Percentiles rank a stretch among this genome's conserved stretches.
phyloP scores from a whole-genome alignment of 2,797 vertebrate species.

The Rallus crepitans region DNA sequence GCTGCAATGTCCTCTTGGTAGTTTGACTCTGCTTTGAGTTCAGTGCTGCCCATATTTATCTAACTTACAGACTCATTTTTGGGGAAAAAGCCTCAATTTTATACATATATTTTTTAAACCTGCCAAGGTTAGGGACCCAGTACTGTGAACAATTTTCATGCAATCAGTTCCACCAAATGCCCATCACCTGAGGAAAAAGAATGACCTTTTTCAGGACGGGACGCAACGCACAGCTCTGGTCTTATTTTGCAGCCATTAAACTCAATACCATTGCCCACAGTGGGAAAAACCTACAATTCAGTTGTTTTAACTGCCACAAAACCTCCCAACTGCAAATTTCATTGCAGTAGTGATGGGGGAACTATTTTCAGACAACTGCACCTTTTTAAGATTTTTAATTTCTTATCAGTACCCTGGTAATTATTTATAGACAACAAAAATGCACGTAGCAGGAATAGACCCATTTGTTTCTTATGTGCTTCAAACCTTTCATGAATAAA shows the following conservation, averaged over 20 bases:
- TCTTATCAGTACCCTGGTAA: conserved; percentile 33
- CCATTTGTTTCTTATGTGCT: conserved; percentile 30
- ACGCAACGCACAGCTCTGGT: neutral
- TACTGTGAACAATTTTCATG: conserved; percentile 29
- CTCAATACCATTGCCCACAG: neutral
- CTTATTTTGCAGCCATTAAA: conserved; percentile 40
- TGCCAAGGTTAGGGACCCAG: conserved; percentile 20
- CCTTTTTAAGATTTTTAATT: neutral
- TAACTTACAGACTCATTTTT: conserved; percentile 54
- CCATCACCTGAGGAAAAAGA: conserved; percentile 21
- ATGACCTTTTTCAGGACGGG: conserved; percentile 12
- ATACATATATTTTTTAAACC: conserved; percentile 5
- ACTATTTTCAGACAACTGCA: neutral
- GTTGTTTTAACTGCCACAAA: conserved; percentile 40
- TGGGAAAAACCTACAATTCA: conserved; percentile 5
- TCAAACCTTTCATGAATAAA: conserved; percentile 52
- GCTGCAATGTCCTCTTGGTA: conserved; percentile 58
- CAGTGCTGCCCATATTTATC: conserved; percentile 54
- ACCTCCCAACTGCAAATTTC: neutral
- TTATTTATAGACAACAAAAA: conserved; percentile 38
- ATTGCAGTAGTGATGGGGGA: neutral
- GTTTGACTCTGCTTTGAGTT: conserved; percentile 65
- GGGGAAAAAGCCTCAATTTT: conserved; percentile 24
- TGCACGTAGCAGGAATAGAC: neutral
- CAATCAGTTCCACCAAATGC: conserved; percentile 54